Base-by-base conservation (phyloP, 2,797 vertebrate genomes). In the Heteromormyrus szaboi region DNA sequence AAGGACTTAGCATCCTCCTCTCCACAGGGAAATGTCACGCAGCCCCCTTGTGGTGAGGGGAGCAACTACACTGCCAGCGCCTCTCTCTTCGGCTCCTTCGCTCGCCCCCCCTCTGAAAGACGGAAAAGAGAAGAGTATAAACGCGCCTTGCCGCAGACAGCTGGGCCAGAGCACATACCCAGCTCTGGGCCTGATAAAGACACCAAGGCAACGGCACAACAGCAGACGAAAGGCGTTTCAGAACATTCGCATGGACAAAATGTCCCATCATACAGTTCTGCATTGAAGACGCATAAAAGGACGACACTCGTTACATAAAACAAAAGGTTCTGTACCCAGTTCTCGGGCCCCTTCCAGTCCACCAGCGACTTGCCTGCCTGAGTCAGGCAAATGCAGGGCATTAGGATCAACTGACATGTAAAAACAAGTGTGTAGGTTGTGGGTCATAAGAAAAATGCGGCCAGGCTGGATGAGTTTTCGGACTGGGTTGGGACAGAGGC, bases 21-120 rank as follows among this genome's bases (percentile, higher is more conserved):
- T 44, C 41, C 76, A 81, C 1, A 46, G 41, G 2, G 17, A 81
- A 81, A 81, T 29, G 41, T 29, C 76, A 46, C 19, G 6, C 2
- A 0, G 76, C 76, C 19, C 41, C 76, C 41, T 19, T 81, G 37
- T 44, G 76, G 41, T 46, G 41, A 22, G 41, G 12, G 76, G 76
- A 19, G 41, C 12, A 81, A 95, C 76, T 97, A 99, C 2, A 95
- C 95, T 22, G 97, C 96, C 90, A 98, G 95, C 93, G 96, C 91
- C 90, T 98, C 96, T 83, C 94, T 91, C 92, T 96, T 93, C 25
- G 95, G 93, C 93, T 94, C 96, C 92, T 95, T 95, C 92, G 94
- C 11, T 2, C 93, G 93, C 2, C 95, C 95, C 84, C 91, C 93
- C 90, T 96, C 98, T 98, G 97, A 90, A 94, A 95, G 88, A 25